Evolutionary conservation across 2,113 vertebrate species (phyloP), one percentile per base, ranked within the genome.

Genomic region (Hippopotamus amphibius): DNA sequence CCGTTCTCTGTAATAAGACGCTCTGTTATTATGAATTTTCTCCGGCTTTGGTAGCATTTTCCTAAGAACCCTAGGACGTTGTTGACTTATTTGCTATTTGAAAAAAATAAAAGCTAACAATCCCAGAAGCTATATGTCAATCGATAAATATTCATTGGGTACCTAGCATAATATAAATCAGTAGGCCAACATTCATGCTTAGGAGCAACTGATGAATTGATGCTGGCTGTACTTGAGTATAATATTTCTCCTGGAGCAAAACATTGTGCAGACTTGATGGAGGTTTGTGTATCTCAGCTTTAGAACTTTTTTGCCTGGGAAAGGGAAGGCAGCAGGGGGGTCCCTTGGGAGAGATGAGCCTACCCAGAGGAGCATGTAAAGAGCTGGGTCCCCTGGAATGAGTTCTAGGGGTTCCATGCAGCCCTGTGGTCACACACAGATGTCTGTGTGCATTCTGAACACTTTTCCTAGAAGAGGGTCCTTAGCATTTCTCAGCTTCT

Each of bases 1-100:
- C 59, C 88, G 72, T 79, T 93, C 48, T 77, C 68, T 76, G 37
- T 77, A 72, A 48, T 53, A n/a, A 94, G 50, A 69, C 88, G 95
- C 83, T 79, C 3, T 14, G 21, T 79, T 22, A 48, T 26, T 50
- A 41, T 21, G 55, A 48, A 37, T 88, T 96, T 91, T 61, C 33
- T 88, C 81, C 7, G 8, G 46, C 79, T 94, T 94, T 72, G 66
- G 57, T 79, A 43, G 57, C 80, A 68, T 88, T 80, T 83, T 65
- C 53, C 53, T 46, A 21, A 68, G n/a, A 83, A 63, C 77, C 50
- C 46, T 84, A 80, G 80, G 69, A 48, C 77, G 37, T 79, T 37
- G 9, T 43, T 63, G 48, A 86, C 30, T 57, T 86, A 71, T 6
- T 83, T 87, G 63, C 74, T 76, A 12, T 92, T 72, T 43, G 37